Evolutionary conservation across 2,113 vertebrate genomes (phyloP).

Genomic region (Rhea americana): DNA sequence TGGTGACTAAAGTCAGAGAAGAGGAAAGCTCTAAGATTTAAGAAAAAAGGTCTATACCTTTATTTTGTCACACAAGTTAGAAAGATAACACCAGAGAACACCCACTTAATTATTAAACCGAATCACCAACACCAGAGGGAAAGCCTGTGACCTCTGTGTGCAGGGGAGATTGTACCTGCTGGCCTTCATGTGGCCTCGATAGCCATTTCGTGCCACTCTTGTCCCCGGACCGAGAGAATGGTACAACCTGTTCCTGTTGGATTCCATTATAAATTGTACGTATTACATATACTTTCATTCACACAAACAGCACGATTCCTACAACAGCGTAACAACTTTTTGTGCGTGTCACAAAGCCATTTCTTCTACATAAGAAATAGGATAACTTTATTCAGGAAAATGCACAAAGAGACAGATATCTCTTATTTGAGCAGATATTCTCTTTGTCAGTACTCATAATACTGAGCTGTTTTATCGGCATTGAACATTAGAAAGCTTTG

Average conservation of each 20-base stretch:
- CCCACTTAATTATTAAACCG: conserved; percentile 69
- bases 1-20: background rate
- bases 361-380: conserved; percentile 10
- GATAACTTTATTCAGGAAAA: conserved; percentile 31
- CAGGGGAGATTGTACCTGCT: conserved; percentile 90
- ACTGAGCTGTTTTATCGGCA: background rate
- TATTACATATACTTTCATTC: conserved; percentile 76
- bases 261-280: conserved; percentile 89
- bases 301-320: conserved; percentile 70
- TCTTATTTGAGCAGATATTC: background rate
- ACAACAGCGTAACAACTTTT: conserved; percentile 58
- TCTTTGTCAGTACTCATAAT: background rate
- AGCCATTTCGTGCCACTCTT: conserved; percentile 95
- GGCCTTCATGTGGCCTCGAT: conserved; percentile 94
- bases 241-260: conserved; percentile 99
- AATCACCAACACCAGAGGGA: conserved; percentile 78
- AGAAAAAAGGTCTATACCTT: conserved; percentile 44
- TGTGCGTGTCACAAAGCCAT: conserved; percentile 41
- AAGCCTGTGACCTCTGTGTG: conserved; percentile 66
- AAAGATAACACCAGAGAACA: conserved; percentile 71
- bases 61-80: conserved; percentile 62
- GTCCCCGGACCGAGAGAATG: conserved; percentile 97
- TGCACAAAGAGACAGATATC: conserved; percentile 3
- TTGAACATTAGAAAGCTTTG: background rate
- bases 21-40: conserved; percentile 27